These are phyloP conservation scores for Shinisaurus crocodilurus DNA, from an alignment of 2,113 vertebrate species.

Conservation along the genomic window DNA sequence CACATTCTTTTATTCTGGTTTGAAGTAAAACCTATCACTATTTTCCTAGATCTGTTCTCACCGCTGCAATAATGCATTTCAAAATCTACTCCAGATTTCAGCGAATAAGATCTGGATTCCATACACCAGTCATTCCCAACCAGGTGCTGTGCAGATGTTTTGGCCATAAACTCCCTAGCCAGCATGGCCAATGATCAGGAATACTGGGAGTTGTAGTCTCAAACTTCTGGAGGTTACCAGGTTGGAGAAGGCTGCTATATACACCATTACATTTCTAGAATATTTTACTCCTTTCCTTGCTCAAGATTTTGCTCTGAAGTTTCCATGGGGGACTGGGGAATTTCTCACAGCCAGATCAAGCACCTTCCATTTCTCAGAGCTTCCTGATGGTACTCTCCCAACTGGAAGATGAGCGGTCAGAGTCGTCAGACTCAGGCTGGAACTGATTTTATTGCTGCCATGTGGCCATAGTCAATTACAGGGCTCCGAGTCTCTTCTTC, in stretches of 20 bases:
- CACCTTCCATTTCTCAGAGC: background rate
- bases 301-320: background rate
- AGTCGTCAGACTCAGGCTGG: background rate
- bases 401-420: background rate
- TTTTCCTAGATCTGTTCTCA: background rate
- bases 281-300: background rate
- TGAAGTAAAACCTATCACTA: background rate
- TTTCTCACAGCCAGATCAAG: background rate
- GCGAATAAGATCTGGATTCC: background rate
- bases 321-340: background rate
- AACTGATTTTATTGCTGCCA: background rate
- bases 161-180: too few relatives aligned
- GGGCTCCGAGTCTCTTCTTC: background rate
- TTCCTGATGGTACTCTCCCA: background rate
- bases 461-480: background rate
- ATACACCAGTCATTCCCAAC: too few relatives aligned
- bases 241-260: background rate
- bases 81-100: background rate
- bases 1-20: background rate
- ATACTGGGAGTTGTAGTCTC: too few relatives aligned
- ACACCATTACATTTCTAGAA: background rate
- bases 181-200: too few relatives aligned
- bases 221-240: too few relatives aligned
- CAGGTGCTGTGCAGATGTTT: too few relatives aligned
- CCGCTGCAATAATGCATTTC: background rate